phyloP scores from a whole-genome alignment of 1,140 invertebrate genomes.

The Nylanderia fulva region DNA sequence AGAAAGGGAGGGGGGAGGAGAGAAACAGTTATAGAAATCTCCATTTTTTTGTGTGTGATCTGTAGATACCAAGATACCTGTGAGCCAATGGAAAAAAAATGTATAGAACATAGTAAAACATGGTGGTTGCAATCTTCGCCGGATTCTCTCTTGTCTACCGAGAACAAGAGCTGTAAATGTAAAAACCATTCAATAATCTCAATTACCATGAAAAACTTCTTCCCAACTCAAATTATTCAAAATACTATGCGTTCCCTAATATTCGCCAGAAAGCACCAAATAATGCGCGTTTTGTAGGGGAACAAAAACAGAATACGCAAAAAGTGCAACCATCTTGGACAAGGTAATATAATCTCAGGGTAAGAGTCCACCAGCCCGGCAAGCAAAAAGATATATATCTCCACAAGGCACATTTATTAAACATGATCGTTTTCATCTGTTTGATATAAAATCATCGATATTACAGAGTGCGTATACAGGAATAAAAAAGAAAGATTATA shows the following conservation, averaged over 20 bases:
- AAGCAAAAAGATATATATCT: conserved; percentile 84
- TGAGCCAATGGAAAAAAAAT: conserved; percentile 82
- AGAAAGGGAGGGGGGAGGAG: conserved; percentile 44
- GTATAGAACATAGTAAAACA: conserved; percentile 81
- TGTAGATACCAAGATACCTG: conserved; percentile 82
- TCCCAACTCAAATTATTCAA: no score
- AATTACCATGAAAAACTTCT: no score
- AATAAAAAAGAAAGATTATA: conserved; percentile 70
- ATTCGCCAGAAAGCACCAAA: background rate
- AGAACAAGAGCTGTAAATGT: background rate
- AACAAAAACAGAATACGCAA: conserved; percentile 47
- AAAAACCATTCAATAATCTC: no score
- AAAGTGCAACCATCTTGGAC: conserved; percentile 84
- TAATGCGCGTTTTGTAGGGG: background rate
- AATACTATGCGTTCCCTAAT: no score
- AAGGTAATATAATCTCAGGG: conserved; percentile 81
- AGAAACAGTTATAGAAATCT: conserved; percentile 78
- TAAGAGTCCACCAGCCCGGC: conserved; percentile 85
- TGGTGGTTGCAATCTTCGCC: conserved; percentile 81
- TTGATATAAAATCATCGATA: conserved; percentile 80
- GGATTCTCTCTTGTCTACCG: background rate
- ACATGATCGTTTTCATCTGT: conserved; percentile 84
- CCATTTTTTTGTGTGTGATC: conserved; percentile 72
- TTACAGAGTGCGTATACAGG: conserved; percentile 80
- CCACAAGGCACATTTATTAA: conserved; percentile 86